phyloP scores from a whole-genome alignment of 2,888 invertebrate genomes.

The Ormyrus rosae region DNA sequence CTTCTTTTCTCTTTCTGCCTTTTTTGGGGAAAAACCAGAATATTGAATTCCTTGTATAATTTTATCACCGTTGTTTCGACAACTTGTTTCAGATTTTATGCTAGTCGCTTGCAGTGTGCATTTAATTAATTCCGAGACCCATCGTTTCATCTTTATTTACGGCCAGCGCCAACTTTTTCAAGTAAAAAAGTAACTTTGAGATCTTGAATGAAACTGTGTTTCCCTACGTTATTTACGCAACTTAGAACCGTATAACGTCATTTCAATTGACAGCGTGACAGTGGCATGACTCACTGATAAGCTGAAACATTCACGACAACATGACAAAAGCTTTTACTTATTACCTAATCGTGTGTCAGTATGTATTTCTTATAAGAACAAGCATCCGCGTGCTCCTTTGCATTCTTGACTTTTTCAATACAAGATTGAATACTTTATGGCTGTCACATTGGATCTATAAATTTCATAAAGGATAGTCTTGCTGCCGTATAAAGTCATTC shows the following conservation, averaged over 20 bases:
- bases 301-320: slow-evolving; percentile 27
- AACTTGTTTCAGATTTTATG: slow-evolving; percentile 50
- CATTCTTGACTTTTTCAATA: neutral
- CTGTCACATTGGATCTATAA: neutral
- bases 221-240: slow-evolving; percentile 11
- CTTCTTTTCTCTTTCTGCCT: neutral
- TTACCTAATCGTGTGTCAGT: neutral
- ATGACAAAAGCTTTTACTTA: slow-evolving; percentile 40
- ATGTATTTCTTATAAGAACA: slow-evolving; percentile 18
- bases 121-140: slow-evolving; percentile 43
- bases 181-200: too few relatives aligned
- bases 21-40: slow-evolving; percentile 11
- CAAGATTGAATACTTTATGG: neutral
- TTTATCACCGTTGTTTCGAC: slow-evolving; percentile 49
- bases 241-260: slow-evolving; percentile 11
- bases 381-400: neutral
- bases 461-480: too few relatives aligned
- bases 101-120: slow-evolving; percentile 28
- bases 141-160: neutral
- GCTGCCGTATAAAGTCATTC: too few relatives aligned
- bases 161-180: neutral
- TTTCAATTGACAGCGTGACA: neutral
- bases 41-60: slow-evolving; percentile 52
- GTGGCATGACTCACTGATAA: slow-evolving; percentile 43
- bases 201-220: neutral